phyloP scores from a whole-genome alignment of 1,140 invertebrate genomes.

The Antheraea pernyi region DNA sequence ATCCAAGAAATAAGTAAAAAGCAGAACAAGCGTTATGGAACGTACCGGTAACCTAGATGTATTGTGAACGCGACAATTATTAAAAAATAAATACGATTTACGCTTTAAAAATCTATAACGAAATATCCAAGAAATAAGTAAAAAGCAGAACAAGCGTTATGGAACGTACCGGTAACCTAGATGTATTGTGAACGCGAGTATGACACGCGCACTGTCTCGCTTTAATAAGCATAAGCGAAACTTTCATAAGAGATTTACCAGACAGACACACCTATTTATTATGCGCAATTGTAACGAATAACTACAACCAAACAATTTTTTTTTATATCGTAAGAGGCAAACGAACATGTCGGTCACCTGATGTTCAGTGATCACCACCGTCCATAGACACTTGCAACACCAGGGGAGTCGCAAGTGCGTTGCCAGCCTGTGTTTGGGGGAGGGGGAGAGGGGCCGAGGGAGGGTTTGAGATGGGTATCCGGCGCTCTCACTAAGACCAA shows the following conservation, averaged over 20 bases:
- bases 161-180: slow-evolving; percentile 21
- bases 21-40: slow-evolving; percentile 7
- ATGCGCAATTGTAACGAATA: neutral
- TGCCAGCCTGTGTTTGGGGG: no score
- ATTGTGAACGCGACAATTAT: slow-evolving; percentile 27
- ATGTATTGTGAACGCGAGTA: slow-evolving; percentile 25
- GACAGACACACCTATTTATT: slow-evolving; percentile 10
- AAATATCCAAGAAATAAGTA: neutral
- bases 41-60: slow-evolving; percentile 24
- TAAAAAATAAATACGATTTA: no score
- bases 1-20: neutral
- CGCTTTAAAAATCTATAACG: neutral
- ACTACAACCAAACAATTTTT: neutral
- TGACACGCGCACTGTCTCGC: slow-evolving; percentile 32
- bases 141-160: slow-evolving; percentile 6
- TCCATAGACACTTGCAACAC: no score
- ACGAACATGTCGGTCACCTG: no score
- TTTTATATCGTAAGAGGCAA: no score
- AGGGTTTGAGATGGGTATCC: no score
- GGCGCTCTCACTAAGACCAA: no score
- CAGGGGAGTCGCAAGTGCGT: no score
- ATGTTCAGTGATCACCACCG: no score
- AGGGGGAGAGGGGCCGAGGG: no score
- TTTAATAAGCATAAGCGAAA: slow-evolving; percentile 43
- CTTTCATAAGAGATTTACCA: slow-evolving; percentile 52